Base-by-base conservation (phyloP, 2,797 vertebrate genomes). In the Falco columbarius region DNA sequence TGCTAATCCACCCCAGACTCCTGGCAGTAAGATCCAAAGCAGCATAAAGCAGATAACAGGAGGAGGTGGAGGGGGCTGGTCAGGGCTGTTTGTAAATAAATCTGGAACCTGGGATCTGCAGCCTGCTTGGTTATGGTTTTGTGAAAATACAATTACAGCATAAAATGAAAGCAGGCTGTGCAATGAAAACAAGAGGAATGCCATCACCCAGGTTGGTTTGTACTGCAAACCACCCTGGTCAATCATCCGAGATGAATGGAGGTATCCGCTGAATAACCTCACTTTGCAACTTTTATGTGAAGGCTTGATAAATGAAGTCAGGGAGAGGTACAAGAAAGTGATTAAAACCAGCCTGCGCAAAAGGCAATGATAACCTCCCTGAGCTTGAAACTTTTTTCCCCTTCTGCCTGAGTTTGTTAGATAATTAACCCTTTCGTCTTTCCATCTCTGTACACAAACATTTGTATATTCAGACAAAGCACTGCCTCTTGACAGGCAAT, bases 221-320 rank as follows among this genome's bases (percentile, higher is more conserved):
- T 79, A 72, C 86, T 96, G 96, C 96, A 97, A 97, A 93, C 96
- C 96, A 86, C 73, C 77, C 82, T 68, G 70, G 97, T 97, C 97
- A 97, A 87, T 97, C 94, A 97, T 81, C 87, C 3, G 56, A 98
- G 97, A 98, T 96, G 97, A 97, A 98, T 97, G 93, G 92, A 97
- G 91, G 96, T 97, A 98, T 96, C 98, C 95, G 75, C 97, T 97
- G 95, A 96, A 97, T 98, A 98, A 98, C 97, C 98, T 98, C 97
- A 94, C 95, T 97, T 97, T 96, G 96, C 97, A 98, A 97, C 97
- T 97, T 98, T 98, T 97, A 98, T 98, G 97, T 97, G 95, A 98
- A 97, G 92, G 96, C 95, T 98, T 98, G 98, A 98, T 98, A 98
- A 98, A 98, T 97, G 98, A 98, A 96, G 84, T 97, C 97, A 96